Conservation (phyloP, 2,113 vertebrate species). For the Aegithalos caudatus region DNA sequence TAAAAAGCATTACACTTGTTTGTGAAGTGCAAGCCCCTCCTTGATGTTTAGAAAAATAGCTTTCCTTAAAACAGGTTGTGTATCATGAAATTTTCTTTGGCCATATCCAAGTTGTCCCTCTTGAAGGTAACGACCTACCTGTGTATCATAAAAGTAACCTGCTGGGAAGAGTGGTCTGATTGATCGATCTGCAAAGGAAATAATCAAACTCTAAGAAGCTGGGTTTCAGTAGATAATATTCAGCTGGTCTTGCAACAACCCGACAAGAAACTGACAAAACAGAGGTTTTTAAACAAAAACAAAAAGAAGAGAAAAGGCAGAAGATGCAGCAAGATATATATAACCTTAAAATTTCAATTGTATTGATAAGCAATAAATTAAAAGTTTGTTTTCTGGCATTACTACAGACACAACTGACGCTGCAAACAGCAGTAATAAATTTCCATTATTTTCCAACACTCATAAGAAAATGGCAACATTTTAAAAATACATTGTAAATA, state of each 20-base stretch:
- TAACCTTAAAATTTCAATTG: not conserved
- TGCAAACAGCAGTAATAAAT: not conserved
- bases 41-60: not conserved
- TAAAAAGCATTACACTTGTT: not conserved
- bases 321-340: not conserved
- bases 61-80: not conserved
- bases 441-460: not conserved
- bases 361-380: not conserved
- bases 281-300: not conserved
- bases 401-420: not conserved
- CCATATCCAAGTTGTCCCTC: not conserved
- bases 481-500: not conserved
- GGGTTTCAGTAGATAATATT: not conserved
- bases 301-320: not conserved
- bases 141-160: conserved; percentile 97
- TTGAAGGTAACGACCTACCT: conserved; percentile 72
- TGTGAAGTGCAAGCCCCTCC: not conserved
- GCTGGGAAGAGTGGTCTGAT: conserved; percentile 91
- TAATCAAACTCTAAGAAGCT: not conserved
- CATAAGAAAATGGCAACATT: not conserved
- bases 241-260: not conserved
- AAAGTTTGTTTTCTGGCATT: not conserved
- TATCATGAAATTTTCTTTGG: not conserved
- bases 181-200: conserved; percentile 82
- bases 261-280: not conserved